Percentiles rank a stretch among this genome's conserved stretches.
These are phyloP conservation scores for Crotalus adamanteus DNA, from an alignment of 2,797 vertebrate genomes.

Conservation along the genomic window DNA sequence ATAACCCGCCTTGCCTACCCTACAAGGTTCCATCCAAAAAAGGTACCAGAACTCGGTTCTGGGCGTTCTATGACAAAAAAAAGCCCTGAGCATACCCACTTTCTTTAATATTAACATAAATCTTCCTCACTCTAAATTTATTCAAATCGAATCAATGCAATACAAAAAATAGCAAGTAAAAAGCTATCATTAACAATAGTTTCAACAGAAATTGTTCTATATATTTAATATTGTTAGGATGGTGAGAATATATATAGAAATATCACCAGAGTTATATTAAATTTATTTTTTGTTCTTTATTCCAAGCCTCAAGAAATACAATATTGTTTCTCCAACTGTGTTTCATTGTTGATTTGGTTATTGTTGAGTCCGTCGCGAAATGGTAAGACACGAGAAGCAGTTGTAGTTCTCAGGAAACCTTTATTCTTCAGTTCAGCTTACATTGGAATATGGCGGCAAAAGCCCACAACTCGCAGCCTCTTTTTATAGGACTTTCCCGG, in stretches of 20 bases:
- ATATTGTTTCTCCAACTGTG: neutral
- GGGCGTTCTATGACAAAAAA: no score
- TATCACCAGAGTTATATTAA: neutral
- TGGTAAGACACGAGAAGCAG: no score
- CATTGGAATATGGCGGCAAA: no score
- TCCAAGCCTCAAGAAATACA: neutral
- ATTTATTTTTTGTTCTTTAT: neutral
- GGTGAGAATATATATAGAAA: neutral
- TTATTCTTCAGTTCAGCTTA: no score
- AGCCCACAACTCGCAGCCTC: no score
- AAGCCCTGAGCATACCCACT: neutral
- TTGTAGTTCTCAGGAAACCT: no score
- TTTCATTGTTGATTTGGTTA: neutral
- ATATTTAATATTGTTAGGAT: slow-evolving; percentile 28
- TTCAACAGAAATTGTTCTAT: slow-evolving; percentile 31
- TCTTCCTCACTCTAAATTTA: slow-evolving; percentile 48
- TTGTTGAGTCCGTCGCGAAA: no score
- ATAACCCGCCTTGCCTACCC: no score
- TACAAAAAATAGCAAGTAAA: slow-evolving; percentile 46
- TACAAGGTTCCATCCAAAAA: no score
- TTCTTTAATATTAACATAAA: slow-evolving; percentile 34
- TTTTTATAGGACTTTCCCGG: no score
- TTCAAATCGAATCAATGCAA: slow-evolving; percentile 48
- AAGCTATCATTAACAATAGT: slow-evolving; percentile 45
- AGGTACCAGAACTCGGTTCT: no score